Evolutionary conservation across 2,888 invertebrate genomes (phyloP), one percentile per base, ranked within the genome.

Genomic region (Torymus aiolomorphi): DNA sequence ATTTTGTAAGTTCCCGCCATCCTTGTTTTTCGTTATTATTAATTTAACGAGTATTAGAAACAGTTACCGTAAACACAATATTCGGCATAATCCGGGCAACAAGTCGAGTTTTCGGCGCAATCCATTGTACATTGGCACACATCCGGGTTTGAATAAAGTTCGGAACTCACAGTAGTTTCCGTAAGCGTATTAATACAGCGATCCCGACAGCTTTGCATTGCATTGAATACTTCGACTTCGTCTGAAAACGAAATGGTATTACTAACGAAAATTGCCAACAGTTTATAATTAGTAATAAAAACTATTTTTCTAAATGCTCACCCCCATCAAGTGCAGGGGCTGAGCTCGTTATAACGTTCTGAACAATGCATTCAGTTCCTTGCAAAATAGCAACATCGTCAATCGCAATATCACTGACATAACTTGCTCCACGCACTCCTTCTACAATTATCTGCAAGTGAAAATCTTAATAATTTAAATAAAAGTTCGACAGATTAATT

Each of bases 351-450:
- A 85, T 84, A 16, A 81, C 80, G 8, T 63, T 82, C 71, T 83
- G 84, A 56, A 67, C 83, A 0, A 84, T 87, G 84, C 95, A 95
- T 80, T 94, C 92, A 0, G 91, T 90, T 0, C 92, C 93, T 52
- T 92, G 92, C 49, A 94, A 91, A 51, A 96, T 90, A 10, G 92
- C 92, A 0, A 97, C 93, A 87, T 97, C 97, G 84, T 97, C 97
- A 14, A 97, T 93, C 0, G 96, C 96, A 54, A 95, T 94, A 87
- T 96, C 96, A 74, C 96, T 95, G 10, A 94, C 92, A 83, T 93
- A 94, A 24, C 92, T 92, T 0, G 85, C 84, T 0, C 96, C 96
- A 51, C 95, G 91, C 0, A 95, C 91, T 0, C 95, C 96, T 88
- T 96, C 96, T 63, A 97, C 93, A 3, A 96, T 91, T 42, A 97